phyloP scores from a whole-genome alignment of 2,797 vertebrate species.

The Balearica regulorum region DNA sequence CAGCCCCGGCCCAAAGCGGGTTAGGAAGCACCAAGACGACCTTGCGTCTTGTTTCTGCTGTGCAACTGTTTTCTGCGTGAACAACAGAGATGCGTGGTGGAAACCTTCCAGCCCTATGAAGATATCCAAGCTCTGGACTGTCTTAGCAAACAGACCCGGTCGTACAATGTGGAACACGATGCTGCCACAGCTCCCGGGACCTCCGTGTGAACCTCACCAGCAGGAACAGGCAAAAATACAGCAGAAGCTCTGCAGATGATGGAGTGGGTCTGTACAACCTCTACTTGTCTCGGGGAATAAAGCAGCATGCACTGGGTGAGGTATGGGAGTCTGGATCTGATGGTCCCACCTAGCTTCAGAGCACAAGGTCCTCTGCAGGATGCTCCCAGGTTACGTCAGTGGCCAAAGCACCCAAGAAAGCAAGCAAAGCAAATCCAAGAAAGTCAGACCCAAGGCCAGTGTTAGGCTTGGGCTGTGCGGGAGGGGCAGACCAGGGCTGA shows the following conservation, averaged over 20 bases:
- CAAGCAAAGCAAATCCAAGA: too few relatives aligned
- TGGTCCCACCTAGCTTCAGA: background rate
- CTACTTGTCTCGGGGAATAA: background rate
- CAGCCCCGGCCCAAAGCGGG: background rate
- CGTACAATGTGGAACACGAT: accelerated
- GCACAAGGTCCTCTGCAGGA: background rate
- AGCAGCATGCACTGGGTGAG: background rate
- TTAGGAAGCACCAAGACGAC: background rate
- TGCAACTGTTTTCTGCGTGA: background rate
- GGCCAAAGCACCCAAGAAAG: background rate
- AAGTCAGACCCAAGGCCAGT: background rate
- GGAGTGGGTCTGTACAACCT: background rate
- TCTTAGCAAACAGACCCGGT: background rate
- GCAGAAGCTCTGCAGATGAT: background rate
- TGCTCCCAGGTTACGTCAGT: background rate
- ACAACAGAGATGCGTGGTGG: background rate
- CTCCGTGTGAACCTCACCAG: background rate
- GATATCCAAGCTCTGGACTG: background rate
- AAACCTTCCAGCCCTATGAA: background rate
- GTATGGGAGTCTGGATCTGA: too few relatives aligned
- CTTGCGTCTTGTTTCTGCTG: background rate
- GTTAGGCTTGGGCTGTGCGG: background rate
- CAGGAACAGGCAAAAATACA: background rate
- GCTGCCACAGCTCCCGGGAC: background rate
- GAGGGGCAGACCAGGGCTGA: background rate